Evolutionary conservation across 2,113 vertebrate genomes (phyloP), one percentile per base, ranked within the genome.

Genomic region (Oncorhynchus clarkii): DNA sequence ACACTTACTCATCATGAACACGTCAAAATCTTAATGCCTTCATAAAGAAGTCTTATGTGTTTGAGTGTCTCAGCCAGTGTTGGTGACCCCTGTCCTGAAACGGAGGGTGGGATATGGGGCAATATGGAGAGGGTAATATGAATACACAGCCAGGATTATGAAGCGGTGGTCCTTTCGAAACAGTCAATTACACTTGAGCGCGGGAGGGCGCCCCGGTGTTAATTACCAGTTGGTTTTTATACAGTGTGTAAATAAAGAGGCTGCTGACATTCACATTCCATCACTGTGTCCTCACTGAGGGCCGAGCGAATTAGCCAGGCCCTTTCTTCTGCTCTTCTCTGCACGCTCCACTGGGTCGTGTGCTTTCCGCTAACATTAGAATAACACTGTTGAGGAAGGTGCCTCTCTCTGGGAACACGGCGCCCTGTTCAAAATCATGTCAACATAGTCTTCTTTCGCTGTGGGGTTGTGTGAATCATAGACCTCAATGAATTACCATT

Each of bases 211-310:
- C 88, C 88, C 91, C 88, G 90, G 89, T 93, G 89, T 93, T 93
- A 94, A 94, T 94, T 94, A 93, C 91, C 86, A 88, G 87, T 88
- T 81, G 84, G 81, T 91, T 93, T 45, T 93, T 93, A 92, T 94
- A 92, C 89, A 90, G 94, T 95, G 95, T 92, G 96, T 98, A 98
- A 99, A 99, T 98, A 98, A 97, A 97, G 95, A 95, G 95, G 93
- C 83, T 95, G 96, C 97, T 99, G 98, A 98, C 97, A 99, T 95
- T 97, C 95, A 96, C 97, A 98, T 99, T 98, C 96, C 97, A 97
- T 97, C 96, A 96, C 91, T 92, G 82, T 90, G 93, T 95, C 95
- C 94, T 54, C 51, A 54, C 51, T 92, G 92, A 93, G 93, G 90
- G 89, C 96, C 89, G 92, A 95, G 93, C 93, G 95, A 95, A 95